Evolutionary conservation across 2,888 invertebrate genomes (phyloP).

Genomic region (Orchestes rusci): DNA sequence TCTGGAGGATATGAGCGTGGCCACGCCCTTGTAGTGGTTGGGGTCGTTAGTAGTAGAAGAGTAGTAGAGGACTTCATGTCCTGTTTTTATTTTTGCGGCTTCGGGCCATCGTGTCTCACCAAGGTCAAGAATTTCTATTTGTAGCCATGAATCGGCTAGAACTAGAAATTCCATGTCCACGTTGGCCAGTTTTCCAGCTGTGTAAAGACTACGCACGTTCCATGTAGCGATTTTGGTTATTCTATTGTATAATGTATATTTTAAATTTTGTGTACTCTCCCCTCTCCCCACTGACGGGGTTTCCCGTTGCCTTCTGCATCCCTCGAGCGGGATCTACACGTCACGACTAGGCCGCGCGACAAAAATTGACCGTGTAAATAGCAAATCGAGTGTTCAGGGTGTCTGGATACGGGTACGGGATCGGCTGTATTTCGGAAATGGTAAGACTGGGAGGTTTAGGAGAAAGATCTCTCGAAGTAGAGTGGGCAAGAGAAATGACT

Average conservation of each 20-base stretch:
- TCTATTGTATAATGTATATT: slow-evolving; percentile 6
- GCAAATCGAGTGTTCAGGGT: too few species aligned
- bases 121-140: slow-evolving; percentile 2
- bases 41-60: too few species aligned
- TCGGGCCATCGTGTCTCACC: slow-evolving; percentile 1
- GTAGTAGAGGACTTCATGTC: too few species aligned
- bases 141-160: not conserved
- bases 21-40: too few species aligned
- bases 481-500: too few species aligned
- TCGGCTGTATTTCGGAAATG: too few species aligned
- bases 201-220: slow-evolving; percentile 1
- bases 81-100: too few species aligned
- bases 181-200: slow-evolving; percentile 2
- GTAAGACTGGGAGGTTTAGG: too few species aligned
- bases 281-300: not conserved
- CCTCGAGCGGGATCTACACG: not conserved
- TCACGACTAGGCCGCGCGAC: slow-evolving; percentile 3
- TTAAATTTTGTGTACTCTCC: slow-evolving; percentile 2
- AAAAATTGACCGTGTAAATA: slow-evolving; percentile 1
- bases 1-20: not conserved
- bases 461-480: too few species aligned
- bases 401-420: too few species aligned
- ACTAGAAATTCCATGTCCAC: slow-evolving; percentile 4
- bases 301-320: not conserved
- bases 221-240: slow-evolving; percentile 1